Conservation (phyloP, 2,797 vertebrate species). For the Fringilla coelebs region DNA sequence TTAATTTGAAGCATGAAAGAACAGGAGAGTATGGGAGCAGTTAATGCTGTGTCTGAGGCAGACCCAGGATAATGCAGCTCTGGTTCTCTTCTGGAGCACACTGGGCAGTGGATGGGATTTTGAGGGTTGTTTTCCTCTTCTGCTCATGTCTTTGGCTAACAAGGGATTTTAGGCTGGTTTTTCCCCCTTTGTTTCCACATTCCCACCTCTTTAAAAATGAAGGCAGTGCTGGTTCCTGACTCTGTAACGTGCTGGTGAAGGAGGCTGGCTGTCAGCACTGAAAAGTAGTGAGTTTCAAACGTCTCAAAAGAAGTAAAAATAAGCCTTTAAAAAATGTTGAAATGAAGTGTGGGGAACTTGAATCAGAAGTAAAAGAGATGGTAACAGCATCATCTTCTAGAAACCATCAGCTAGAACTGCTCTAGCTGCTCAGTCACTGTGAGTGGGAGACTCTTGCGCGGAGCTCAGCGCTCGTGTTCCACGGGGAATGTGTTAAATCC, state of each 20-base stretch:
- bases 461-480: conserved; percentile 35
- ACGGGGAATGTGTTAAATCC: conserved; percentile 13
- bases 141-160: neutral
- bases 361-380: conserved; percentile 51
- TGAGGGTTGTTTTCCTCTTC: neutral
- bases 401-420: neutral
- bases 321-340: conserved; percentile 19
- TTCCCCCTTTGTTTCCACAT: neutral
- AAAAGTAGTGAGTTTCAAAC: neutral
- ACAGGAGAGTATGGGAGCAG: neutral
- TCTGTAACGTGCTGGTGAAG: neutral
- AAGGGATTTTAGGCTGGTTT: neutral
- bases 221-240: neutral
- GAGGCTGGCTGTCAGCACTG: neutral
- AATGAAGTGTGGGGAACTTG: conserved; percentile 28
- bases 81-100: neutral
- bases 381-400: conserved; percentile 17
- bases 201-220: neutral
- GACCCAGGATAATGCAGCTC: neutral
- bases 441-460: conserved; percentile 56
- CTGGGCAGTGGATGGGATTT: neutral
- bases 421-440: conserved; percentile 43
- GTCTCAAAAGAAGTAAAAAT: conserved; percentile 37
- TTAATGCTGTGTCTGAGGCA: neutral
- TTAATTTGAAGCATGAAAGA: neutral